A percentile compares a stretch with the other conserved stretches of the same genome.
Evolutionary conservation across 1,140 invertebrate species (phyloP).

Genomic region (Laupala kohalensis): DNA sequence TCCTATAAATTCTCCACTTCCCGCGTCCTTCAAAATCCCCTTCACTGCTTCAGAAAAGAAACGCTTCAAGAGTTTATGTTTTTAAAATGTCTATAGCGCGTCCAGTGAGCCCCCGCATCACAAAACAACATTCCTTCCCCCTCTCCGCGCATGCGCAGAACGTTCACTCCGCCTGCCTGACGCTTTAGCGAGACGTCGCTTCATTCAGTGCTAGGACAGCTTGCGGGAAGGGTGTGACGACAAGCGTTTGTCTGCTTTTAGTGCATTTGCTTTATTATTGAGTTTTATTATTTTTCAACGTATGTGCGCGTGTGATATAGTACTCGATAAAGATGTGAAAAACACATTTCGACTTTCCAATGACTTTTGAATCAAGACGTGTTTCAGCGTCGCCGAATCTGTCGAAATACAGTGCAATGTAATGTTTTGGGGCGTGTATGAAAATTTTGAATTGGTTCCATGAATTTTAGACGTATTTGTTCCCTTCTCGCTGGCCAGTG

Average conservation of each 20-base stretch:
- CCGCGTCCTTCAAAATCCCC: too few relatives aligned
- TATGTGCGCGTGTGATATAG: not conserved
- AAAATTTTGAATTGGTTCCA: not conserved
- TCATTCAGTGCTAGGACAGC: not conserved
- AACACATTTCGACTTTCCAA: not conserved
- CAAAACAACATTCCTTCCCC: not conserved
- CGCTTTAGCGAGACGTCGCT: not conserved
- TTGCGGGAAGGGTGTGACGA: not conserved
- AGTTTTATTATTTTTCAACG: not conserved
- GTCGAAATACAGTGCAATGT: not conserved
- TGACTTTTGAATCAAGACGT: not conserved
- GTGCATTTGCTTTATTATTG: constrained; percentile 3
- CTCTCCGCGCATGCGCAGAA: not conserved
- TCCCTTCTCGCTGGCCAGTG: not conserved
- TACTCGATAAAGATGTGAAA: not conserved
- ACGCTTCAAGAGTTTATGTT: not conserved
- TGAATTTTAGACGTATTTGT: not conserved
- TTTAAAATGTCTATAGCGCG: not conserved
- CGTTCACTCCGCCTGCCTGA: not conserved
- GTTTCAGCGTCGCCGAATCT: not conserved
- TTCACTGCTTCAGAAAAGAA: not conserved
- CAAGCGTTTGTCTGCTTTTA: constrained; percentile 3
- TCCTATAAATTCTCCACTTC: too few relatives aligned
- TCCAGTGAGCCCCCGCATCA: not conserved
- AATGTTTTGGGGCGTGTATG: not conserved